Evolutionary conservation across 1,140 invertebrate species (phyloP).

Genomic region (Ephestia elutella): DNA sequence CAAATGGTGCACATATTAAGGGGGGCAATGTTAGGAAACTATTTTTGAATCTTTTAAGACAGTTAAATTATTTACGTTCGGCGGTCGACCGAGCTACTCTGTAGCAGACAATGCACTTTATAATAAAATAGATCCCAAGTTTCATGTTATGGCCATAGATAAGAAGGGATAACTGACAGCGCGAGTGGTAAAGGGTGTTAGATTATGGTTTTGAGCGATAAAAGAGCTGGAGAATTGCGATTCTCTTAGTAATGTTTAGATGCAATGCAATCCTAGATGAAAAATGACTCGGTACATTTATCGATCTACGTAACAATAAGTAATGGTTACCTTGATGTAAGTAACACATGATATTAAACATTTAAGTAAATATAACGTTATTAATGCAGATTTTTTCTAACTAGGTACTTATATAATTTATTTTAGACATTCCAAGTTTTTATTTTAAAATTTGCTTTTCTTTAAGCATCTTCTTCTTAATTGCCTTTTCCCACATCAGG

Average conservation of each 20-base stretch:
- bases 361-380: too few relatives aligned
- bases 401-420: too few relatives aligned
- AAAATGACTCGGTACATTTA: not conserved
- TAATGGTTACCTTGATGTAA: too few relatives aligned
- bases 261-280: conserved; percentile 10
- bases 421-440: too few relatives aligned
- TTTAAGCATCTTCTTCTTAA: too few relatives aligned
- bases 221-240: conserved; percentile 32
- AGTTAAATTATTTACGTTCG: conserved; percentile 72
- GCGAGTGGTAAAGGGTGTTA: conserved; percentile 63
- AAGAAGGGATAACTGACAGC: conserved; percentile 63
- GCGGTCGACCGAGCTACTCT: conserved; percentile 53
- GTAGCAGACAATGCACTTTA: conserved; percentile 70
- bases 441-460: too few relatives aligned
- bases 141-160: conserved; percentile 68
- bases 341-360: too few relatives aligned
- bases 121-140: conserved; percentile 70
- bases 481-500: too few relatives aligned
- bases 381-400: too few relatives aligned
- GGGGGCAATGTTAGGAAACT: conserved; percentile 72
- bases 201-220: conserved; percentile 45
- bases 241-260: conserved; percentile 45
- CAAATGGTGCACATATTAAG: conserved; percentile 73
- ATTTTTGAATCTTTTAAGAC: conserved; percentile 75
- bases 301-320: too few relatives aligned